Evolutionary conservation across 2,888 invertebrate genomes (phyloP).

Genomic region (Cheilosia impressa): DNA sequence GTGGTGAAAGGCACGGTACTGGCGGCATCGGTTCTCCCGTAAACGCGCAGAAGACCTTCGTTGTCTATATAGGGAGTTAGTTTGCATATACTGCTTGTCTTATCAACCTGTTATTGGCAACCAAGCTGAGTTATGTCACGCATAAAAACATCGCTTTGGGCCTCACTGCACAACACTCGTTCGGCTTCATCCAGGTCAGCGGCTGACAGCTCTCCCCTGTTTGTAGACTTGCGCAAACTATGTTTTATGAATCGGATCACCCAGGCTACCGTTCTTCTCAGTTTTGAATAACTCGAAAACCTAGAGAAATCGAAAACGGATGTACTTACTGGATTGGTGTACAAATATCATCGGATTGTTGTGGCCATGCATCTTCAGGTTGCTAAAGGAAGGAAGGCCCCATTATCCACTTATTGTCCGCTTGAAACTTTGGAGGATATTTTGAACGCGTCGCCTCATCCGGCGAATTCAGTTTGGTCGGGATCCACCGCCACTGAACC

Average conservation of each 20-base stretch:
- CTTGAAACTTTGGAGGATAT: conserved; percentile 13
- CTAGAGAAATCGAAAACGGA: background rate
- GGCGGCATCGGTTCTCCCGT: conserved; percentile 51
- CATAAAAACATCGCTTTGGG: conserved; percentile 14
- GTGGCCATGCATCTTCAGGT: conserved; percentile 4
- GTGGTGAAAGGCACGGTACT: conserved; percentile 53
- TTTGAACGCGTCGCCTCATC: conserved; percentile 73
- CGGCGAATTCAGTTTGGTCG: no score
- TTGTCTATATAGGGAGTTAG: conserved; percentile 48
- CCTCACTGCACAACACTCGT: background rate
- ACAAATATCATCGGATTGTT: conserved; percentile 4
- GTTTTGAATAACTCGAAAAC: background rate
- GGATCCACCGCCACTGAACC: no score
- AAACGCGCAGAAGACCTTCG: conserved; percentile 17
- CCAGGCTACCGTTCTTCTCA: conserved; percentile 9
- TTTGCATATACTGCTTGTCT: conserved; percentile 5
- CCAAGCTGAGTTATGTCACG: conserved; percentile 20
- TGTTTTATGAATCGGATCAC: background rate
- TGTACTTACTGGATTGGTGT: background rate
- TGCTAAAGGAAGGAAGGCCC: conserved; percentile 6
- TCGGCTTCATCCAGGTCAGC: no score
- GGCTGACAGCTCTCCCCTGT: no score
- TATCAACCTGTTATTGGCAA: background rate
- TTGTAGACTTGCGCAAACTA: no score
- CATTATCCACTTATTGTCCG: conserved; percentile 29